These are phyloP conservation scores for Tamandua tetradactyla DNA, from an alignment of 2,797 vertebrate genomes.

Conservation along the genomic window DNA sequence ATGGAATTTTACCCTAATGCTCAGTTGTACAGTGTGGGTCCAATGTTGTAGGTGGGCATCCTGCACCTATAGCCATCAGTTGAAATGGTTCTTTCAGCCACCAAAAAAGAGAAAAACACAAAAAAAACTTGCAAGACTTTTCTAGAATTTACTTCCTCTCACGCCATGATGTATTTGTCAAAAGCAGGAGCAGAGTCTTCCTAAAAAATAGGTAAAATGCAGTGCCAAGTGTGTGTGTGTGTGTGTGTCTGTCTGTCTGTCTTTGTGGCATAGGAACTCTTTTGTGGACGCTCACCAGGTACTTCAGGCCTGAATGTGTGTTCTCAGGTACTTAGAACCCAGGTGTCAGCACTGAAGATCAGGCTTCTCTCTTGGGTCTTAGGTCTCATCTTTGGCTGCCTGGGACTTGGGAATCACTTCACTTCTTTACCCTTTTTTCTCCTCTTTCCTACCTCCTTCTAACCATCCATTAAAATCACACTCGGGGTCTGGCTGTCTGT, in stretches of 20 bases:
- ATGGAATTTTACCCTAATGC: rapidly evolving
- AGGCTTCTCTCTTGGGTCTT: neutral
- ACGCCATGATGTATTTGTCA: neutral
- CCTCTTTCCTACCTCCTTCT: neutral
- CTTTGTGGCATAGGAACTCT: rapidly evolving
- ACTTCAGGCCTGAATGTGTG: rapidly evolving
- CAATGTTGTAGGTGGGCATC: rapidly evolving
- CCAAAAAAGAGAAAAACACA: too few species aligned
- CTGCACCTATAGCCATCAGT: rapidly evolving
- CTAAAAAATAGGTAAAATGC: neutral
- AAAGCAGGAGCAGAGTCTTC: neutral
- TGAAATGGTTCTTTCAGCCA: neutral
- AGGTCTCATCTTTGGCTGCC: neutral
- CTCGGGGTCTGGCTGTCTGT: neutral
- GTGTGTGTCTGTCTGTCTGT: too few species aligned
- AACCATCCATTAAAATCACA: neutral
- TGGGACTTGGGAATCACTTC: neutral
- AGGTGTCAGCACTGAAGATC: neutral
- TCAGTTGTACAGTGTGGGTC: rapidly evolving
- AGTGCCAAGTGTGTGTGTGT: neutral
- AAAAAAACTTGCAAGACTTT: neutral
- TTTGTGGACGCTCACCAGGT: rapidly evolving
- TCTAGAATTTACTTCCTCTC: neutral
- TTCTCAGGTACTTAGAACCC: neutral
- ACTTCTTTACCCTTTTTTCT: neutral